Evolutionary conservation across 2,797 vertebrate genomes (phyloP), one percentile per base, ranked within the genome.

Genomic region (Falco cherrug): DNA sequence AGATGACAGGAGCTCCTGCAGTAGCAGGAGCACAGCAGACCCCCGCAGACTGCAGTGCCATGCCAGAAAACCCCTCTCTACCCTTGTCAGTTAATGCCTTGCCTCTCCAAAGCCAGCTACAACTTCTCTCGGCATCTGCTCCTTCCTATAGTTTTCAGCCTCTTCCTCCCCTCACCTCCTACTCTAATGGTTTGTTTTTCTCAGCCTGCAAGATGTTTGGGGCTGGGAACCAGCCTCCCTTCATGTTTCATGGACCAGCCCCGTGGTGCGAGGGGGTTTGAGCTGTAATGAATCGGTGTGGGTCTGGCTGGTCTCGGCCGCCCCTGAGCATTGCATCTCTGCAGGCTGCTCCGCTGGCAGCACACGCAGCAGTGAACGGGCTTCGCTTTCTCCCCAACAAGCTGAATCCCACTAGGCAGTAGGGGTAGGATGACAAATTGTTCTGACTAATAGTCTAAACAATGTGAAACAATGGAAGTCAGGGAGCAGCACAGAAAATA

Each of bases 391-490:
- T 80, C 76, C 87, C 1, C 50, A 50, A 11, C 51, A 29, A 10
- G 4, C 73, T 5, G 35, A 25, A 92, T 92, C 94, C 95, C 89
- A n/a, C 70, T 5, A 81, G 93, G 95, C 93, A 92, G 84, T 93
- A 67, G 90, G 96, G 94, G 80, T 87, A 94, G 96, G 94, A 95
- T 97, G 96, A 96, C 95, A 97, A 96, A 97, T 97, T 88, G 87
- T 93, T 97, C 96, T 93, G 89, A 96, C 94, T 84, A 97, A 95
- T 67, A 97, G 97, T 93, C 94, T 96, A 94, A 97, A 97, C 97
- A 96, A 91, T 74, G 84, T 50, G 96, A 94, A 96, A 96, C 96
- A 96, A 97, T 96, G 95, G 95, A 93, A 97, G 91, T 89, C 86
- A 80, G 95, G 92, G 93, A 91, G 93, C 89, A 94, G 91, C 69